Percentiles rank a stretch among this genome's conserved stretches.
Conservation (phyloP, 2,888 invertebrate genomes). For the Eupithecia subfuscata region DNA sequence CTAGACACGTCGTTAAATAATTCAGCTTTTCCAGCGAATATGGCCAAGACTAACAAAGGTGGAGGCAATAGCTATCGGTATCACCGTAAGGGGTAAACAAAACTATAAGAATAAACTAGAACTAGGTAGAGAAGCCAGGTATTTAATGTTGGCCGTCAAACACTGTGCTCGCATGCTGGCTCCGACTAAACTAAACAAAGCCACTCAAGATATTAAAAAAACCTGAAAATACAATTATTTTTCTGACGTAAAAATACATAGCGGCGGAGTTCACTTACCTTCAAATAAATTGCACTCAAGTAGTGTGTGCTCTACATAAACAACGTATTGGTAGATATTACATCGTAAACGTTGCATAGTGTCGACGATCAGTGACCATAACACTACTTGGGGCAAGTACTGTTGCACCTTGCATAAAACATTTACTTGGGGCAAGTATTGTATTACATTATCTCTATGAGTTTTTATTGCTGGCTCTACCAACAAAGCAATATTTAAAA, state of each 20-base stretch:
- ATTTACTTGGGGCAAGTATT: neutral
- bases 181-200: too few species aligned
- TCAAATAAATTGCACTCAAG: neutral
- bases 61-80: neutral
- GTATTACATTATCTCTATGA: neutral
- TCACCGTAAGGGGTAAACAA: neutral
- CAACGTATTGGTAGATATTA: conserved; percentile 33
- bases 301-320: conserved; percentile 55
- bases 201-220: neutral
- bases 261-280: neutral
- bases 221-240: neutral
- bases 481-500: too few species aligned
- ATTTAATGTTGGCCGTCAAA: too few species aligned
- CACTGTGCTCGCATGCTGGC: too few species aligned
- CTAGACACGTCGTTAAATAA: neutral
- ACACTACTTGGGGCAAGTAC: too few species aligned
- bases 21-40: neutral
- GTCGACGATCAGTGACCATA: conserved; percentile 35
- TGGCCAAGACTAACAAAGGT: too few species aligned
- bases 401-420: conserved; percentile 16
- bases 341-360: conserved; percentile 25
- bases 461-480: too few species aligned
- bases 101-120: neutral
- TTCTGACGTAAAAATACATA: neutral
- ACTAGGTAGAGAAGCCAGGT: neutral